Evolutionary conservation across 2,888 invertebrate species (phyloP).

Genomic region (Hemistola chrysoprasaria): DNA sequence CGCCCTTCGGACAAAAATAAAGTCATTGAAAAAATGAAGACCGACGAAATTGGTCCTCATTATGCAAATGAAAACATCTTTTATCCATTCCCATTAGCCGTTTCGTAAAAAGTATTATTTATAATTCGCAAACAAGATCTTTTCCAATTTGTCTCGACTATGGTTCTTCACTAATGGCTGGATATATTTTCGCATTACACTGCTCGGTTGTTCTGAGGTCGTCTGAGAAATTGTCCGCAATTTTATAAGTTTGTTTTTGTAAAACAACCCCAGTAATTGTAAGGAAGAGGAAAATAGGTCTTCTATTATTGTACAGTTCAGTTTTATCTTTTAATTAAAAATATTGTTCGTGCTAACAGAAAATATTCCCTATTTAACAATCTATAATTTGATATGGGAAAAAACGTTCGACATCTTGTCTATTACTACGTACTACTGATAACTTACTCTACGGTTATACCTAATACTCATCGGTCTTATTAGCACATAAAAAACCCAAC

Average conservation of each 20-base stretch:
- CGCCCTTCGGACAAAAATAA: conserved; percentile 36
- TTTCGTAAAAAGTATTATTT: conserved; percentile 60
- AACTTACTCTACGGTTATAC: no score
- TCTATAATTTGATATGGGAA: no score
- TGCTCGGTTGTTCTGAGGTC: conserved; percentile 45
- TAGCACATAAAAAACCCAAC: no score
- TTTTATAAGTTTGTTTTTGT: conserved; percentile 40
- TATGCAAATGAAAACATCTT: conserved; percentile 71
- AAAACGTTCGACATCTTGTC: no score
- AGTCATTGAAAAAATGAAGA: conserved; percentile 61
- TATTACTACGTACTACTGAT: no score
- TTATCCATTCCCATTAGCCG: conserved; percentile 62
- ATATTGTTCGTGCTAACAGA: no score
- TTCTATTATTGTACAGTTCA: not conserved
- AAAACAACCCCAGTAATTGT: conserved; percentile 31
- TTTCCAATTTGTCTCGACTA: conserved; percentile 60
- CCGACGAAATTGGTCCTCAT: conserved; percentile 55
- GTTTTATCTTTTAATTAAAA: no score
- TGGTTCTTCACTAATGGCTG: conserved; percentile 43
- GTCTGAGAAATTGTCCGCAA: conserved; percentile 44
- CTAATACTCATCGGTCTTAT: no score
- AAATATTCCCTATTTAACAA: no score
- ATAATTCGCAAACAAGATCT: conserved; percentile 64
- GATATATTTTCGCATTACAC: conserved; percentile 56
- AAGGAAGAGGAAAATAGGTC: not conserved